A percentile compares a stretch with the other conserved stretches of the same genome.
These are phyloP conservation scores for Torymus auratus DNA, from an alignment of 2,888 invertebrate species.

Conservation along the genomic window DNA sequence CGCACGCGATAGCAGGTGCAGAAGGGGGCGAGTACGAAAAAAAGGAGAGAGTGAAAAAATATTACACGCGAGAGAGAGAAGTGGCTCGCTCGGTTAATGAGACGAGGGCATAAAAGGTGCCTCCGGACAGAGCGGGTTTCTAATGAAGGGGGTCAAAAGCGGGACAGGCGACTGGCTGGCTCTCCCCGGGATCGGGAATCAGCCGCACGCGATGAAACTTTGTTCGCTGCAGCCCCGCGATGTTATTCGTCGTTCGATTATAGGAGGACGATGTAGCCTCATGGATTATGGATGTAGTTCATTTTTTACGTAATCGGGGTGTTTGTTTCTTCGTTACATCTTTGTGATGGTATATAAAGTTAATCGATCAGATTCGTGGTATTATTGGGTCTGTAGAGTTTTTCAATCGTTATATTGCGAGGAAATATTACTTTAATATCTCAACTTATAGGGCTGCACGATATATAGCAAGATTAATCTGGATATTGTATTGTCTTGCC, in stretches of 20 bases:
- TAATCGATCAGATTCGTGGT: too few species aligned
- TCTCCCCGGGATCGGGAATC: not conserved
- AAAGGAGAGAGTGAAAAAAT: slow-evolving; percentile 26
- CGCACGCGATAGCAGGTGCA: not conserved
- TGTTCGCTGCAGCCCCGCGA: too few species aligned
- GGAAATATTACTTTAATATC: too few species aligned
- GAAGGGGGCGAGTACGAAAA: slow-evolving; percentile 7
- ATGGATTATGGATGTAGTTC: too few species aligned
- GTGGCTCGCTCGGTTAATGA: slow-evolving; percentile 20
- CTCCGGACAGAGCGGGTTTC: slow-evolving; percentile 3
- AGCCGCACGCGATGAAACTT: not conserved
- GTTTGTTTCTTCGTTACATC: not conserved
- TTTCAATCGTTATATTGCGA: too few species aligned
- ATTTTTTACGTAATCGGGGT: not conserved
- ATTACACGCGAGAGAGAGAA: not conserved
- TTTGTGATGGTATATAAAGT: too few species aligned
- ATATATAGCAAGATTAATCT: too few species aligned
- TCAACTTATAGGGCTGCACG: too few species aligned
- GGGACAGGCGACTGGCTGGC: not conserved
- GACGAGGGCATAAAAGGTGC: slow-evolving; percentile 1
- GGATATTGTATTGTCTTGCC: too few species aligned
- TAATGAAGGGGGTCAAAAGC: slow-evolving; percentile 27
- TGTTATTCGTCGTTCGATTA: too few species aligned
- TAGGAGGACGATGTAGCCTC: too few species aligned
- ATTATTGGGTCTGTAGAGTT: too few species aligned